A percentile compares a stretch with the other conserved stretches of the same genome.
phyloP scores from a whole-genome alignment of 2,888 invertebrate genomes.

The Agonopterix alstromeriana region DNA sequence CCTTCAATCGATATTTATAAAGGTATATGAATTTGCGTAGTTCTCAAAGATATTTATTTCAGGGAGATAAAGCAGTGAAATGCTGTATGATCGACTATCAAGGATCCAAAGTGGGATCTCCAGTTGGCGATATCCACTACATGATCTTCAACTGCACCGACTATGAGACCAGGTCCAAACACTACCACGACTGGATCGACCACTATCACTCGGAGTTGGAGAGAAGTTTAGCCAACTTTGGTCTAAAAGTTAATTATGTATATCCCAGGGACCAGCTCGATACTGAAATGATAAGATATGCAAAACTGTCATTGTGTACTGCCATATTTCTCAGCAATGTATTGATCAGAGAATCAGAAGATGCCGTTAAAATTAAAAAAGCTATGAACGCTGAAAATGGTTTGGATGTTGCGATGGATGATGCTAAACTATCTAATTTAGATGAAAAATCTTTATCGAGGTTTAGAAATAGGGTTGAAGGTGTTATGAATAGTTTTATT shows the following conservation, averaged over 20 bases:
- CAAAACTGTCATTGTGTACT: constrained; percentile 14
- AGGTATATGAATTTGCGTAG: no score
- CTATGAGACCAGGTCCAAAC: constrained; percentile 8
- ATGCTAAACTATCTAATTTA: no score
- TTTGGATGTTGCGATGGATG: neutral
- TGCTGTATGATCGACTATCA: constrained; percentile 23
- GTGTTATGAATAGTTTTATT: constrained; percentile 20
- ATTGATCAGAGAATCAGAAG: constrained; percentile 21
- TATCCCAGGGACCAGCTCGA: constrained; percentile 30
- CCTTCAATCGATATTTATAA: no score
- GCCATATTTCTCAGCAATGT: constrained; percentile 16
- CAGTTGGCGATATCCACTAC: constrained; percentile 16
- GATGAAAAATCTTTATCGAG: constrained; percentile 12
- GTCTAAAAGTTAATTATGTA: constrained; percentile 20
- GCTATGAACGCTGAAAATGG: neutral
- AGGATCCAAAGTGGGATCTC: constrained; percentile 11
- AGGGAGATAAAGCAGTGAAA: constrained; percentile 3
- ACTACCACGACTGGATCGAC: constrained; percentile 3
- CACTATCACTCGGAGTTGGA: constrained; percentile 1
- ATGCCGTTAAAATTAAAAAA: constrained; percentile 13
- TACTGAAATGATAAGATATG: constrained; percentile 24
- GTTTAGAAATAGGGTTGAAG: constrained; percentile 19
- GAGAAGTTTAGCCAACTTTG: constrained; percentile 14
- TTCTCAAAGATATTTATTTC: no score
- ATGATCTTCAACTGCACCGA: constrained; percentile 25